Percentiles rank a stretch among this genome's conserved stretches.
Conservation (phyloP, 2,113 vertebrate species). For the Tupaia chinensis region DNA sequence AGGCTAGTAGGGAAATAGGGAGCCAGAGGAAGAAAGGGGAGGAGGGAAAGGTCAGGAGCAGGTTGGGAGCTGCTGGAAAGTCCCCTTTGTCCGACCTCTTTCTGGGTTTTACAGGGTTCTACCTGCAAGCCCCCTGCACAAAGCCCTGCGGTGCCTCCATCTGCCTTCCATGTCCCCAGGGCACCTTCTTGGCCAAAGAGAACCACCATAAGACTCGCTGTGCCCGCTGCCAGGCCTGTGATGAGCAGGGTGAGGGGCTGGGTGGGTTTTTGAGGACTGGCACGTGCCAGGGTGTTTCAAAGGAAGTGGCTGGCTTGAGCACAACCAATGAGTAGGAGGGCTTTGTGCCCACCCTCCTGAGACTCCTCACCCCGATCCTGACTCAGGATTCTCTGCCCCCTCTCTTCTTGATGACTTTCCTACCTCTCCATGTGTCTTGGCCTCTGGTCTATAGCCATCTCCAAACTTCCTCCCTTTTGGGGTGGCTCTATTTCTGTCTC, state of each 20-base stretch:
- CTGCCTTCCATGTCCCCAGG: background rate
- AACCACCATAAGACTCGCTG: conserved; percentile 74
- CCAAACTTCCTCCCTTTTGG: background rate
- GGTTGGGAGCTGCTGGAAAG: background rate
- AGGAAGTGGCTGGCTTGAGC: background rate
- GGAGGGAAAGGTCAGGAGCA: too few species aligned
- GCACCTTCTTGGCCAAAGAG: conserved; percentile 78
- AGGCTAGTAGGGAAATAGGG: too few species aligned
- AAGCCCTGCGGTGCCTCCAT: rapidly evolving
- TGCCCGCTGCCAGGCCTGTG: conserved; percentile 85
- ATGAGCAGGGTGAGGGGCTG: conserved; percentile 86
- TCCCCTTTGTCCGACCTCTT: background rate
- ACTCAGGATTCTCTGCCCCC: background rate
- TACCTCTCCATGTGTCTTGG: background rate
- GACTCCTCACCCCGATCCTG: background rate
- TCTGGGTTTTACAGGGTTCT: conserved; percentile 71
- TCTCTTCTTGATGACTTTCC: background rate
- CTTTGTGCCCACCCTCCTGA: background rate
- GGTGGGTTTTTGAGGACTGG: background rate
- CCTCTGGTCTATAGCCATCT: background rate
- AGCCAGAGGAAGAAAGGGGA: background rate
- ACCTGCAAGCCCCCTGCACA: background rate
- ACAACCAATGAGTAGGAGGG: background rate
- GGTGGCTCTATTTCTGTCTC: too few species aligned
- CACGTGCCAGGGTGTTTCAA: background rate